Base-by-base conservation (phyloP, 2,113 vertebrate genomes). In the Spea multiplicata region DNA sequence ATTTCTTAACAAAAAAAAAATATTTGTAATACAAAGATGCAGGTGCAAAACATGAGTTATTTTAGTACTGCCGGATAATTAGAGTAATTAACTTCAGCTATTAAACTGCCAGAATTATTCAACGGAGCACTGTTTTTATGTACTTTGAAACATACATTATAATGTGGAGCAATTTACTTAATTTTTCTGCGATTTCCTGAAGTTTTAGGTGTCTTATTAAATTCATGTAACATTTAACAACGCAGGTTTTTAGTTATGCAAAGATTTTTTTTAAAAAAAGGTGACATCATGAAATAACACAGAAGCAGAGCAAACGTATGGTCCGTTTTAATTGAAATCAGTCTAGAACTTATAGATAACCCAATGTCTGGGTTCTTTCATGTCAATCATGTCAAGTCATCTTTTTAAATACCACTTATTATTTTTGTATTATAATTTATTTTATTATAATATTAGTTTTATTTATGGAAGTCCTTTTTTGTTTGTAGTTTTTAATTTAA, bases 61-160 rank as follows among this genome's bases (percentile, higher is more conserved):
- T 80, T 80, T 80, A 67, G 66, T 80, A 74, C 78, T 74, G 71
- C 7, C n/a, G 64, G 64, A 80, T 80, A 80, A 80, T 80, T 73
- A 80, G 77, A 74, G 71, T 74, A 68, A 74, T 80, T 80, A 80
- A 73, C 59, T 80, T 66, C 44, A 65, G 71, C 71, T 74, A 74
- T 80, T 74, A 80, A 74, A 80, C 78, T 74, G 71, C 71, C 78
- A 80, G 78, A 80, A 80, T 68, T 74, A 66, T 64, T 73, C 45
- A 73, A 53, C 65, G 7, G 48, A 67, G 61, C 78, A 44, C 64
- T 74, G 64, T 73, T 80, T 78, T 78, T 68, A 71, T 71, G 61
- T 70, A 71, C 67, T 53, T 55, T 67, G 55, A 16, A 62, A 78
- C 55, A 59, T 67, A 73, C 77, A 66, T 73, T 80, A 73, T 73